Evolutionary conservation across 2,113 vertebrate genomes (phyloP).

Genomic region (Callionymus lyra): DNA sequence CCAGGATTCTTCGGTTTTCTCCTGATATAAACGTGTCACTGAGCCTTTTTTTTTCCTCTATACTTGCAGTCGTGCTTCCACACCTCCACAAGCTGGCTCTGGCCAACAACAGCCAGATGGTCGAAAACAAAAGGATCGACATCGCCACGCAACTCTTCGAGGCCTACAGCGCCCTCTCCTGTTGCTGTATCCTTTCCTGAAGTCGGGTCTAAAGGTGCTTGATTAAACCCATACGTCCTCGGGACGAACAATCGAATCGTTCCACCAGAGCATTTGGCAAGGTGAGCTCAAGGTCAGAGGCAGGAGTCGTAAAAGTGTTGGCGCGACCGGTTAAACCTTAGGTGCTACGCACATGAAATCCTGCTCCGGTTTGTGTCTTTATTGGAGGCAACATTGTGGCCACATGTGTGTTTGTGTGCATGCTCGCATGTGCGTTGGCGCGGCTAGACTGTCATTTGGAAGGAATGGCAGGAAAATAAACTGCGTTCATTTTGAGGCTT

Average conservation of each 20-base stretch:
- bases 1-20: background rate
- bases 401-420: slow-evolving; percentile 36
- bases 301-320: background rate
- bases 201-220: too few relatives aligned
- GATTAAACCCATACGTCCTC: too few relatives aligned
- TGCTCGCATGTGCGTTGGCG: slow-evolving; percentile 33
- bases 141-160: slow-evolving; percentile 94
- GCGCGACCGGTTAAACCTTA: slow-evolving; percentile 1
- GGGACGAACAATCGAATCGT: too few relatives aligned
- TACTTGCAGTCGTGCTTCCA: slow-evolving; percentile 92
- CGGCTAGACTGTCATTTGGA: slow-evolving; percentile 45
- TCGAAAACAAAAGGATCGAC: slow-evolving; percentile 88
- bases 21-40: background rate
- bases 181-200: slow-evolving; percentile 92
- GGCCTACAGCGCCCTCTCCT: slow-evolving; percentile 96
- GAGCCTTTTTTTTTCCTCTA: background rate
- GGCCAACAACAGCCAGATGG: slow-evolving; percentile 88
- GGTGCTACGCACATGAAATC: slow-evolving; percentile 9
- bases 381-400: slow-evolving; percentile 17
- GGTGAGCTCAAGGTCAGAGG: background rate
- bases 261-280: too few relatives aligned
- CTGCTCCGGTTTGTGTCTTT: slow-evolving; percentile 8
- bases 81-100: slow-evolving; percentile 92
- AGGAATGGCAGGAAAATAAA: slow-evolving; percentile 53
- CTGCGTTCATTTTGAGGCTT: slow-evolving; percentile 47